Base-by-base conservation (phyloP, 2,113 vertebrate genomes). In the Hucho hucho region DNA sequence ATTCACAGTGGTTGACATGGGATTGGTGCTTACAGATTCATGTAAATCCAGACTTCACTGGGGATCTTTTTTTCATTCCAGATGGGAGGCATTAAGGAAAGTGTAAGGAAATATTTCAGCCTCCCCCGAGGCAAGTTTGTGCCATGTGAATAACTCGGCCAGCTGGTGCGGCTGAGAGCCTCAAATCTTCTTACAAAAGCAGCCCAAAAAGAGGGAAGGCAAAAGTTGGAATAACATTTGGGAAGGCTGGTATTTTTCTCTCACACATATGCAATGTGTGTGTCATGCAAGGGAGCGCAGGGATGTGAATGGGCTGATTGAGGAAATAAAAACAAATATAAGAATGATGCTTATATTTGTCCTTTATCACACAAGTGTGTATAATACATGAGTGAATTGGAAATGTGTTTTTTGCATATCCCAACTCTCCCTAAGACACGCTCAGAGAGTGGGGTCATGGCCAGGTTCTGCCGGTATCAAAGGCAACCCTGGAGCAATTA, bases 21-120 rank as follows among this genome's bases (percentile, higher is more conserved):
- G 77, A 82, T 87, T 75, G 75, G 70, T 77, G 86, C 79, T 79
- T 86, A 78, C 32, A 53, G 49, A 85, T 75, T 74, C 76, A 85
- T 77, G 11, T 9, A 43, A 43, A 43, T 43, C 37, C 37, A 43
- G 73, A 79, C 77, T 61, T 75, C 71, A 76, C 76, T 66, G 65
- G 66, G 49, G 24, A 78, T 86, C 80, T 81, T 79, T 87, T 87
- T 86, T 79, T 66, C 74, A 76, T 53, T 78, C 88, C 90, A 90
- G 83, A 88, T 92, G 87, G 87, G 74, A 89, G 69, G 24, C 66
- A 87, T 91, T 89, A 88, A 64, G 63, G 64, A 75, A 47, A 67
- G 79, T 80, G 75, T 49, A 83, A 73, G 49, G 7, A 74, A 76
- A 77, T 56, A 65, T 73, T 76, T 67, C 65, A 70, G 18, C 58